Base-by-base conservation (phyloP, 2,888 invertebrate species). In the Macrosiphum euphorbiae region DNA sequence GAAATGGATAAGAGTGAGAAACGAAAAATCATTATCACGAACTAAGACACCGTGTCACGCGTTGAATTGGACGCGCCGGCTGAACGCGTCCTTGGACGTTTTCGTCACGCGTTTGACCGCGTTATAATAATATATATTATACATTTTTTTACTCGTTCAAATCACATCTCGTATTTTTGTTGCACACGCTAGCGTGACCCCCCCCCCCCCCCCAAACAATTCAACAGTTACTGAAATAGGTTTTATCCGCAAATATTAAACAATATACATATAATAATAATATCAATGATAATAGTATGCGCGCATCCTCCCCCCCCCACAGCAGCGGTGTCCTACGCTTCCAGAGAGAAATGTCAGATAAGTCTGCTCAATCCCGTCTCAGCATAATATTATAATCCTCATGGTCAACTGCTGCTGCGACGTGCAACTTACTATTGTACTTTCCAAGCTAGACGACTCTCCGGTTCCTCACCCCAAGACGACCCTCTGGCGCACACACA, bases 31-130 rank as follows among this genome's bases (percentile, higher is more conserved):
- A 47, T 47, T 47, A 91, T 85, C 91, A 86, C 87, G 87, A 47
- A 67, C 67, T 24, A 67, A 92, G 87, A 52, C 67, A 87, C 67
- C 50, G 67, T 67, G 67, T 92, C 87, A 87, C 87, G 61, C 67
- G 92, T 87, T 67, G 92, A 44, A 87, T 92, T 52, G 35, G 92
- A 88, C 87, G 26, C 67, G 67, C 67, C 11, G 92, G 20, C 50
- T 41, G 61, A 67, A 50, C 28, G 67, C 28, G 67, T 92, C 92
- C 87, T 88, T 28, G 87, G 41, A 88, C 41, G 50, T 67, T 52
- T 88, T 24, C 50, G 92, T 92, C 87, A 88, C 92, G 92, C 92
- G 85, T 91, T 91, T 86, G 85, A 24, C 85, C 50, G 86, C 10
- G 50, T 67, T 35, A 78, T 47, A 44, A 55, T 28, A 24, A 61